Percentiles rank a stretch among this genome's conserved stretches.
phyloP scores from a whole-genome alignment of 2,888 invertebrate species.

The Lamellibrachia columna region DNA sequence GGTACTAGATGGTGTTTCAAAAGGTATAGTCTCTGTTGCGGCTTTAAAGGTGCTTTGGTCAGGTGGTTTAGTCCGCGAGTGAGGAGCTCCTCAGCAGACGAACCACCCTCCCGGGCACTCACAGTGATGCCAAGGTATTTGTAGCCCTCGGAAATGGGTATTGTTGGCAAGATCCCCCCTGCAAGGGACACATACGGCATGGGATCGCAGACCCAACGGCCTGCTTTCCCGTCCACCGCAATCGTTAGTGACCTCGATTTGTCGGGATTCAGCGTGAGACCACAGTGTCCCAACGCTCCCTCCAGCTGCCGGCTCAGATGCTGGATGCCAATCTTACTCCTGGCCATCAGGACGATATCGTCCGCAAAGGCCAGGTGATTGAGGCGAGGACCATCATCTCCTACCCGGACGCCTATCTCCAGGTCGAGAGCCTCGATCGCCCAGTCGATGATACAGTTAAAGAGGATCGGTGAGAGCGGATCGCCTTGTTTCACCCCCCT shows the following conservation, averaged over 20 bases:
- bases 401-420: no score
- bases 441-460: no score
- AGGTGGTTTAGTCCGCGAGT: neutral
- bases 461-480: no score
- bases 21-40: neutral
- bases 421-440: no score
- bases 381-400: no score
- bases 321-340: no score
- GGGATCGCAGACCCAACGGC: neutral
- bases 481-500: no score
- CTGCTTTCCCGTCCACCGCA: neutral
- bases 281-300: neutral
- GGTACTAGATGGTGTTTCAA: neutral
- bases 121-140: neutral
- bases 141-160: neutral
- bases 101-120: neutral
- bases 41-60: neutral
- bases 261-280: neutral
- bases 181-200: neutral
- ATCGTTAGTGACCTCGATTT: slow-evolving; percentile 13
- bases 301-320: no score
- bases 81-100: neutral
- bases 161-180: neutral
- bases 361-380: no score
- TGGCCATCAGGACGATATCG: no score